Conservation (phyloP, 1,140 invertebrate species). For the Samia ricini region DNA sequence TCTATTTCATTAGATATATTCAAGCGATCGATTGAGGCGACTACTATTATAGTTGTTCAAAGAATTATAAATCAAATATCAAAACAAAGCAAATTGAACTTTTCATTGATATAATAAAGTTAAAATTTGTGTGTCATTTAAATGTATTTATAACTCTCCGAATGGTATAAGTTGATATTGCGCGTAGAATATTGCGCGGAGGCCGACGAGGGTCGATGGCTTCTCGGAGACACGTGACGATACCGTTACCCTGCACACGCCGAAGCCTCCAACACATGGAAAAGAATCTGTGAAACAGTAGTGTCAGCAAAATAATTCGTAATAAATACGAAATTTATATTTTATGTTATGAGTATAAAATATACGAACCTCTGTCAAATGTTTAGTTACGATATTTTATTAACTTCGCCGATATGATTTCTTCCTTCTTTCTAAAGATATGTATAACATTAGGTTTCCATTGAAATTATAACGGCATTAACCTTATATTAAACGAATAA, state of each 20-base stretch:
- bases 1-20: conserved; percentile 21
- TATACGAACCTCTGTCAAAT: not conserved
- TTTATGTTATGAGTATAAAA: not conserved
- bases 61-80: not conserved
- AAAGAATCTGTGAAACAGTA: conserved; percentile 59
- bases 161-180: conserved; percentile 32
- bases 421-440: no score
- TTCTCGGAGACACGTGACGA: conserved; percentile 67
- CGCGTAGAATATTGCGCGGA: conserved; percentile 71
- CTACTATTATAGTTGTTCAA: conserved; percentile 7
- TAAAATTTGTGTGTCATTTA: conserved; percentile 5
- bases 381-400: no score
- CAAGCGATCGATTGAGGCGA: conserved; percentile 32
- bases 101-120: conserved; percentile 5
- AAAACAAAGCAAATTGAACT: not conserved
- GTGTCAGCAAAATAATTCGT: conserved; percentile 38
- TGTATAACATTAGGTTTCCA: no score
- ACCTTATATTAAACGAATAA: no score
- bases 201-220: conserved; percentile 71
- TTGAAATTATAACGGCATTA: no score
- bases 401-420: no score
- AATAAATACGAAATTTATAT: not conserved
- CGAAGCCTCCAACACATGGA: conserved; percentile 56
- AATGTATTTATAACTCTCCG: conserved; percentile 30
- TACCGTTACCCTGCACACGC: conserved; percentile 64